These are phyloP conservation scores for Microhierax caerulescens DNA, from an alignment of 2,797 vertebrate genomes.

Conservation along the genomic window DNA sequence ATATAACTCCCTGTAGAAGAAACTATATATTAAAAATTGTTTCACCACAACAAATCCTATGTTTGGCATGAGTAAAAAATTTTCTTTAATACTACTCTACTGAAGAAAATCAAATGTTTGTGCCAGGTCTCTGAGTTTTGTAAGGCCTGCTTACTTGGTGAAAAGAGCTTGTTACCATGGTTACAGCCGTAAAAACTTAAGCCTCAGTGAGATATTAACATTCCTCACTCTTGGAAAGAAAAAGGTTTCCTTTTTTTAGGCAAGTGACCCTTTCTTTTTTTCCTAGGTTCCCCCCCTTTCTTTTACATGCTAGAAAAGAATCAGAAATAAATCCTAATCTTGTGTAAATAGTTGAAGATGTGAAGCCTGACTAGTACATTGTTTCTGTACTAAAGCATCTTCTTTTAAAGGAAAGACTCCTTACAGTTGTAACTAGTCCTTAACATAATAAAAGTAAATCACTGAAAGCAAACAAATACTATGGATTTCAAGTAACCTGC, in stretches of 20 bases:
- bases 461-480: constrained; percentile 55
- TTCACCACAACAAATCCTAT: constrained; percentile 53
- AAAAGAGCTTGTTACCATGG: constrained; percentile 71
- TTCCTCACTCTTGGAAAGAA: constrained; percentile 73
- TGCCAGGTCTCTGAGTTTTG: constrained; percentile 65
- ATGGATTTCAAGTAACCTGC: constrained; percentile 44
- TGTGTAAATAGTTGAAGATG: constrained; percentile 68
- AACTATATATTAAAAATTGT: constrained; percentile 25
- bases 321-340: constrained; percentile 69
- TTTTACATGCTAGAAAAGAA: constrained; percentile 62
- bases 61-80: constrained; percentile 59
- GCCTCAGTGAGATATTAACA: constrained; percentile 69
- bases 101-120: constrained; percentile 73
- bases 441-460: constrained; percentile 63
- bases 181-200: constrained; percentile 70
- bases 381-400: constrained; percentile 66
- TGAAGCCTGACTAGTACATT: constrained; percentile 65
- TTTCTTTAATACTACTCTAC: constrained; percentile 65
- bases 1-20: background rate
- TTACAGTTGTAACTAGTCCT: constrained; percentile 62
- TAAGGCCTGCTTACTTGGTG: constrained; percentile 68
- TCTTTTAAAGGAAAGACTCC: constrained; percentile 62
- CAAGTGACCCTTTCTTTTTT: constrained; percentile 60
- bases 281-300: constrained; percentile 31
- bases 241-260: constrained; percentile 69